These are phyloP conservation scores for Elgonia sp. DNA, from an alignment of 2,888 invertebrate species.

Conservation along the genomic window DNA sequence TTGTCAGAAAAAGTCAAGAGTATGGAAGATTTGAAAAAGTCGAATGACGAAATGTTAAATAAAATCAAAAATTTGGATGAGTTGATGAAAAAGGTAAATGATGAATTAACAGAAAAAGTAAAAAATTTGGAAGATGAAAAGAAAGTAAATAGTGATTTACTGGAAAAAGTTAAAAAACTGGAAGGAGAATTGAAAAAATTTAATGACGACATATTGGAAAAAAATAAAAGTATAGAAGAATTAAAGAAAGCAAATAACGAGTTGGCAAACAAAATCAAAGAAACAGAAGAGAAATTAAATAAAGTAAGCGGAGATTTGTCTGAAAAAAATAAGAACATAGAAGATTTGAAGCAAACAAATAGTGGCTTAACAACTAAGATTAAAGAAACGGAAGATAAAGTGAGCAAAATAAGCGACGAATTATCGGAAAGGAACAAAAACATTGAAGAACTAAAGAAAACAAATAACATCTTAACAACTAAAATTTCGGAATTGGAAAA, in stretches of 20 bases:
- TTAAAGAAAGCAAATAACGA: background rate
- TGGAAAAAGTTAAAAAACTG: constrained; percentile 59
- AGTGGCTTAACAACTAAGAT: background rate
- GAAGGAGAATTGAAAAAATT: constrained; percentile 19
- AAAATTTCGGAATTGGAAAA: constrained; percentile 43
- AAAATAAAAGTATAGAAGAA: constrained; percentile 15
- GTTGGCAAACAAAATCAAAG: constrained; percentile 9
- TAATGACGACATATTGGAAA: background rate
- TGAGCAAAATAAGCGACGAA: background rate
- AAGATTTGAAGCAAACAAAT: background rate
- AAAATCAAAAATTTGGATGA: constrained; percentile 39
- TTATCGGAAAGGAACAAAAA: background rate
- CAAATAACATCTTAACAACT: background rate
- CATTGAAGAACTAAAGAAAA: constrained; percentile 8
- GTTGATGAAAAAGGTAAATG: background rate
- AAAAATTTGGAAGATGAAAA: background rate
- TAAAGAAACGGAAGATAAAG: background rate
- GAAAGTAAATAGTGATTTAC: background rate
- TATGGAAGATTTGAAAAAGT: constrained; percentile 72
- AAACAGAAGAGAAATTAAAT: background rate
- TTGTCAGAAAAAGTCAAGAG: constrained; percentile 66
- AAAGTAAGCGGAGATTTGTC: constrained; percentile 1
- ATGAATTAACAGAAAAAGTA: constrained; percentile 6
- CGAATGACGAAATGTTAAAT: constrained; percentile 62
- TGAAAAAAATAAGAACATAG: background rate